Evolutionary conservation across 2,113 vertebrate species (phyloP), one percentile per base, ranked within the genome.

Genomic region (Terrapene triunguis): DNA sequence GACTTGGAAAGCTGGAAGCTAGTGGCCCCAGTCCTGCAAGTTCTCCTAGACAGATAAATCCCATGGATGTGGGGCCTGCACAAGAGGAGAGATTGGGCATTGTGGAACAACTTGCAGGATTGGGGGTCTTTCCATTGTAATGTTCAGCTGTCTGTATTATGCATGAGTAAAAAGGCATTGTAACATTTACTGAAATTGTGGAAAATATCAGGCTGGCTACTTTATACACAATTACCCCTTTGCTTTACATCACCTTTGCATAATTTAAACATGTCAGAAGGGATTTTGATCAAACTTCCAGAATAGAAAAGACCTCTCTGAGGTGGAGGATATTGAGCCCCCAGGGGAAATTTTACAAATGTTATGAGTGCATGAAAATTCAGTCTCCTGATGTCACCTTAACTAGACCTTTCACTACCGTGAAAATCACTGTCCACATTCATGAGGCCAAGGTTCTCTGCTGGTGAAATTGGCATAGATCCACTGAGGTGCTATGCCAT

Each of bases 161-260:
- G 55, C 0, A 0, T 59, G 44, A 93, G 38, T 38, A 86, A 92
- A 95, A 95, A 89, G 69, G 19, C 3, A 48, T 85, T 54, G 92
- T 89, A 57, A 29, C 82, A 55, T 42, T 35, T 35, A 62, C 42
- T 84, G 89, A 76, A 4, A 42, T 6, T 0, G 1, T 53, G 82
- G 89, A 81, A 93, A 95, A n/a, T n/a, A 93, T 88, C 12, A n/a
- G 55, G 48, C 96, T 85, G 47, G 89, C 90, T 95, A 27, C 74
- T 95, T 93, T 85, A 91, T 54, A 89, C 85, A 85, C 50, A 54
- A 25, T 94, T 81, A 55, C 69, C 80, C 83, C 80, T 35, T 86
- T 90, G 85, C 72, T 96, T 93, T 89, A 84, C 22, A 24, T 86
- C 57, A 38, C 89, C 84, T 88, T 94, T 88, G 72, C 12, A 10